phyloP scores from a whole-genome alignment of 2,888 invertebrate species.

The Syrista parreyssii region DNA sequence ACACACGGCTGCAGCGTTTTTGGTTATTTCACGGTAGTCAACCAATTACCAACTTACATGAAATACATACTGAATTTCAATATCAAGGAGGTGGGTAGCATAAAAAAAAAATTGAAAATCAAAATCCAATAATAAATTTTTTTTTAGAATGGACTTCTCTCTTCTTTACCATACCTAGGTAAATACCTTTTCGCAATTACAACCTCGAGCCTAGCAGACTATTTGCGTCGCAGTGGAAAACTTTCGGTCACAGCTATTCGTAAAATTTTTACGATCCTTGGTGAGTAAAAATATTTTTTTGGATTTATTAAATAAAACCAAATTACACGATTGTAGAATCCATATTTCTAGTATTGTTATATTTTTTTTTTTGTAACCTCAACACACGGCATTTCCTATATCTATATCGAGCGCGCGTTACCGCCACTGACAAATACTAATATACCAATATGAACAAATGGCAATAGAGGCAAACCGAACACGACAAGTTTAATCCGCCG shows the following conservation, averaged over 20 bases:
- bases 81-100: slow-evolving; percentile 75
- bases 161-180: slow-evolving; percentile 87
- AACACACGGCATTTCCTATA: background rate
- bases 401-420: background rate
- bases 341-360: no score
- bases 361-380: background rate
- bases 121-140: slow-evolving; percentile 24
- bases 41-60: slow-evolving; percentile 89
- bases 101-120: background rate
- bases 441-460: background rate
- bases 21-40: slow-evolving; percentile 88
- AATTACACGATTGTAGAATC: no score
- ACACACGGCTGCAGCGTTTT: slow-evolving; percentile 88
- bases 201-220: slow-evolving; percentile 81
- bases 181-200: slow-evolving; percentile 84
- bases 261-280: slow-evolving; percentile 75
- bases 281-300: slow-evolving; percentile 57
- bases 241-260: slow-evolving; percentile 81
- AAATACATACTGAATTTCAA: slow-evolving; percentile 81
- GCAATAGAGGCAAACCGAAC: background rate
- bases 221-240: slow-evolving; percentile 74
- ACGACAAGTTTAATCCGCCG: slow-evolving; percentile 4
- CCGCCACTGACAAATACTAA: background rate
- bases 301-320: background rate
- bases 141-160: slow-evolving; percentile 81